phyloP scores from a whole-genome alignment of 2,797 vertebrate genomes.

The Antennarius maculatus region DNA sequence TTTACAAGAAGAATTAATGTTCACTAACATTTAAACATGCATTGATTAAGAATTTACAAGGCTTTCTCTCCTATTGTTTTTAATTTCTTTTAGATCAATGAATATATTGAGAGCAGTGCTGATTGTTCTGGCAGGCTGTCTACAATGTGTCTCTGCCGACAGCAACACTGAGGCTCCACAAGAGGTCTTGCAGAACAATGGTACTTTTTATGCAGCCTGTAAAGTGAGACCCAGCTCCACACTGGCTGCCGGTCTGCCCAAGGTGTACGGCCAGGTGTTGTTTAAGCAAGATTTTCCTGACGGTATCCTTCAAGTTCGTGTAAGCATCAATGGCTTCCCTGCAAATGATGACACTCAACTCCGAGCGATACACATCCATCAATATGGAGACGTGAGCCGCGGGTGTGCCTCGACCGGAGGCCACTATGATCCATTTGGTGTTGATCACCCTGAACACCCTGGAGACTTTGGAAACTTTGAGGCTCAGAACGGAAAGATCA shows the following conservation, averaged over 20 bases:
- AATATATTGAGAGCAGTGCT: conserved; percentile 37
- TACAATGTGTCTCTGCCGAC: conserved; percentile 35
- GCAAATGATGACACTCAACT: conserved; percentile 17
- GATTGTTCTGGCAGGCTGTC: conserved; percentile 53
- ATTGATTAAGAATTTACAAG: neutral
- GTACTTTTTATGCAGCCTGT: conserved; percentile 80
- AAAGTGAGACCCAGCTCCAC: conserved; percentile 84
- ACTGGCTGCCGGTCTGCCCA: conserved; percentile 75
- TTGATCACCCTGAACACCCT: conserved; percentile 87
- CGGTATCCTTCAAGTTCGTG: conserved; percentile 78
- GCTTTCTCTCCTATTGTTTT: conserved; percentile 5
- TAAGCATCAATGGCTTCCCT: conserved; percentile 83
- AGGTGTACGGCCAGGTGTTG: conserved; percentile 84
- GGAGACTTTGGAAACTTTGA: conserved; percentile 96
- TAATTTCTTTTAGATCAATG: conserved; percentile 54
- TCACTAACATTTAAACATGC: too few species aligned
- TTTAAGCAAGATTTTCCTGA: conserved; percentile 83
- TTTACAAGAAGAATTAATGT: too few species aligned
- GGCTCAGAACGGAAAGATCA: conserved; percentile 82
- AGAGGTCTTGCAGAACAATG: conserved; percentile 75
- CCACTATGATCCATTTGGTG: conserved; percentile 89
- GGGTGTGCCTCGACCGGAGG: conserved; percentile 88
- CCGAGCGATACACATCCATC: conserved; percentile 91
- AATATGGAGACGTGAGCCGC: conserved; percentile 86
- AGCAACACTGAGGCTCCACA: conserved; percentile 44